phyloP scores from a whole-genome alignment of 2,797 vertebrate genomes.

The Melanotaenia trifasciata region DNA sequence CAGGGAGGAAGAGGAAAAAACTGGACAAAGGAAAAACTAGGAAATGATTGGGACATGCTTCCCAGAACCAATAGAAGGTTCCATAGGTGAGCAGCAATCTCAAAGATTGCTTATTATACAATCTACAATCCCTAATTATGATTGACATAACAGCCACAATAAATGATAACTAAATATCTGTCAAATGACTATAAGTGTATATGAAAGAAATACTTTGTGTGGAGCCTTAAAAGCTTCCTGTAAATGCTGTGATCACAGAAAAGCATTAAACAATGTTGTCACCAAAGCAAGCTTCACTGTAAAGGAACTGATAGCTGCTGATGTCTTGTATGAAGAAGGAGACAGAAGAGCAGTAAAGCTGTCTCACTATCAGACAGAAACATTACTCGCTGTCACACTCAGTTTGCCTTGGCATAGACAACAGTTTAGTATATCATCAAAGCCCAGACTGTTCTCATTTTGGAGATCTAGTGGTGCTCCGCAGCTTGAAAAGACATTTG shows the following conservation, averaged over 20 bases:
- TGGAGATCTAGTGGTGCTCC: constrained; percentile 51
- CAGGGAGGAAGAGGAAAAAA: constrained; percentile 16
- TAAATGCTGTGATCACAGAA: constrained; percentile 65
- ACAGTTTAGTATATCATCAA: constrained; percentile 74
- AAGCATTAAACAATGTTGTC: constrained; percentile 60
- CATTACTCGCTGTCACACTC: constrained; percentile 75
- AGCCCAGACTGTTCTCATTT: constrained; percentile 63
- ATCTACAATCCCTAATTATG: constrained; percentile 19
- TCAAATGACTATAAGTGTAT: constrained; percentile 25
- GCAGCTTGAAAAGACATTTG: constrained; percentile 54
- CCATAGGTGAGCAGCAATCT: constrained; percentile 40
- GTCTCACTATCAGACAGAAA: constrained; percentile 69
- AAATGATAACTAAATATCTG: constrained; percentile 43
- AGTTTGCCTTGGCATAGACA: constrained; percentile 60
- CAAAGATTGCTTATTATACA: background rate
- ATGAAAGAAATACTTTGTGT: constrained; percentile 46
- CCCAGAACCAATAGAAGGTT: constrained; percentile 32
- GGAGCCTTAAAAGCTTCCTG: constrained; percentile 42
- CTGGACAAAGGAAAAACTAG: constrained; percentile 23
- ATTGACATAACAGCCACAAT: constrained; percentile 26
- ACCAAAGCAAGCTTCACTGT: constrained; percentile 51
- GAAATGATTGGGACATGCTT: constrained; percentile 29
- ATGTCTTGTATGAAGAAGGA: constrained; percentile 61
- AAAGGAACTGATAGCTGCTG: constrained; percentile 60
- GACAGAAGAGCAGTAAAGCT: constrained; percentile 66